Evolutionary conservation across 2,113 vertebrate genomes (phyloP), one percentile per base, ranked within the genome.

Genomic region (Carollia perspicillata): DNA sequence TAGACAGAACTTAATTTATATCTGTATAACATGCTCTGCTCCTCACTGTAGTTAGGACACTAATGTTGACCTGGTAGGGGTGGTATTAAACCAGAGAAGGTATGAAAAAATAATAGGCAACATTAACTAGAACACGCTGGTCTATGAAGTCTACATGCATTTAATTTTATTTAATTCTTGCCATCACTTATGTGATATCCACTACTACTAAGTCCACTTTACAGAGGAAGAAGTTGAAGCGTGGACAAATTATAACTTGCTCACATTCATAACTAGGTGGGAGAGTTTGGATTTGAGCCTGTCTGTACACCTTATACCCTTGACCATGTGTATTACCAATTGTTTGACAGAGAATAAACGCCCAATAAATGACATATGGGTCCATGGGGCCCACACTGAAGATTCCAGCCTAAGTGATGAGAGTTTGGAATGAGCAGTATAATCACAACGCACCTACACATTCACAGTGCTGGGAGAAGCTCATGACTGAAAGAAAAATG

Each of bases 131-230:
- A 28, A 49, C 8, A 83, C 1, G 71, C 30, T 83, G 14, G 12
- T 92, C 30, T 89, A 75, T 91, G 35, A 33, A 71, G 37, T 75
- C 86, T 68, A 55, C 42, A 51, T 66, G n/a, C 68, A 28, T n/a
- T 95, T 84, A 81, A 78, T 89, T 78, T 28, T 28, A 88, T 78
- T 87, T 89, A 65, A 86, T 83, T 89, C 17, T 93, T 60, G 72
- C 42, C 14, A 18, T 84, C 69, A 77, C 42, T 11, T 40, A 72
- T 18, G 5, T 72, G 22, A 10, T 55, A 80, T 47, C 13, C 37
- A 71, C 49, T 80, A 23, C 88, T 53, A 89, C 23, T 77, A 87
- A 83, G 84, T 49, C 35, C 35, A 72, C 88, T 95, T 93, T 90
- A 81, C 10, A 90, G 37, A 89, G 26, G 22, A 92, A 91, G 65